These are phyloP conservation scores for Melolontha melolontha DNA, from an alignment of 2,888 invertebrate species.

Conservation along the genomic window DNA sequence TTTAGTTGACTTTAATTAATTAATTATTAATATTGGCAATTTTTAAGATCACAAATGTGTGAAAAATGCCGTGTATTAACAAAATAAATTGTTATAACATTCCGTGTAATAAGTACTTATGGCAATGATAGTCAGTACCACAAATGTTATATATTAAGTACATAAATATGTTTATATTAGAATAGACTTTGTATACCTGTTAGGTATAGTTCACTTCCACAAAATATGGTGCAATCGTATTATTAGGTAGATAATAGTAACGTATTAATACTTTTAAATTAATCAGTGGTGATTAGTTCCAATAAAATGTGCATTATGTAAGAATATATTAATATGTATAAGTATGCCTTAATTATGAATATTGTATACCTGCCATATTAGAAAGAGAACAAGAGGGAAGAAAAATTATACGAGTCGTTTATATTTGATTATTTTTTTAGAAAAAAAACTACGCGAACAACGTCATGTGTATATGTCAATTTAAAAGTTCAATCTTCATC, in stretches of 20 bases:
- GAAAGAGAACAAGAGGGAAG: conserved; percentile 23
- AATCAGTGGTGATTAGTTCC: conserved; percentile 43
- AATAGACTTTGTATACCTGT: too few species aligned
- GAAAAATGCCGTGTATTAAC: too few species aligned
- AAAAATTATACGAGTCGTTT: conserved; percentile 25
- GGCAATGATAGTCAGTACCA: too few species aligned
- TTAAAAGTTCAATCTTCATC: conserved; percentile 15
- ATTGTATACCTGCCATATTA: conserved; percentile 42
- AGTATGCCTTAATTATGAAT: conserved; percentile 45
- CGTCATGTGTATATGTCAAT: conserved; percentile 29
- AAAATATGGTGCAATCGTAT: conserved; percentile 10
- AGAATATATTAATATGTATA: conserved; percentile 36
- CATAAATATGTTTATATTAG: too few species aligned
- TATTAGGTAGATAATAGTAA: background rate
- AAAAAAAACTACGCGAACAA: conserved; percentile 20
- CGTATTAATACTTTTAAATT: background rate
- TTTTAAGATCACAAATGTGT: too few species aligned
- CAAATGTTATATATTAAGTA: too few species aligned
- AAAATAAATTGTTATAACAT: too few species aligned
- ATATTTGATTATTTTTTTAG: conserved; percentile 39
- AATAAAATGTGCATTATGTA: conserved; percentile 5
- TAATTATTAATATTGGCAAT: too few species aligned
- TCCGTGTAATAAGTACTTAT: too few species aligned
- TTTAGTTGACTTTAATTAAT: too few species aligned
- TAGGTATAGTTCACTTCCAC: conserved; percentile 17